Evolutionary conservation across 1,140 invertebrate species (phyloP), one percentile per base, ranked within the genome.

Genomic region (Drosophila nikananu): DNA sequence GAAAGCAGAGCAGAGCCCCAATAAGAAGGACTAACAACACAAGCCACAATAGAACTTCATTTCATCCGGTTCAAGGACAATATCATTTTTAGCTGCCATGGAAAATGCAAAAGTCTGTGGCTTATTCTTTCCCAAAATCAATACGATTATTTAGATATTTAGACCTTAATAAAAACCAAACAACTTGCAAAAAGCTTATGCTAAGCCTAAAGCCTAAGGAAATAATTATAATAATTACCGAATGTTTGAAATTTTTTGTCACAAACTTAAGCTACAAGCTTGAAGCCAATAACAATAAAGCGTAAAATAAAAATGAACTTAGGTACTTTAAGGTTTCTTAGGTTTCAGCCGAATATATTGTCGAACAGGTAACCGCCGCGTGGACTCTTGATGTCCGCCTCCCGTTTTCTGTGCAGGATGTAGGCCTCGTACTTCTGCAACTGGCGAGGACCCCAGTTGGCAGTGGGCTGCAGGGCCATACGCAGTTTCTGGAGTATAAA

Each of bases 371-470:
- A 84, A 2, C 61, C 49, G 6, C 65, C 39, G 2, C 76, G 51
- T 30, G 39, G 51, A 4, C n/a, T 35, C 35, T 80, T 66, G 1
- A 51, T n/a, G 7, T 83, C 80, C 9, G 27, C 12, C n/a, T 49
- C 23, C 4, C 54, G 62, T 10, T 77, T 76, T 1, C 82, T 65
- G 8, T 90, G 72, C 48, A 77, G 23, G 0, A 72, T 51, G 54
- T 93, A 93, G 9, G 86, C 87, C 55, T 92, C 72, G 13, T 65
- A 63, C 15, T 80, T 37, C 17, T 93, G 76, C 0, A 77, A 61
- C 25, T 93, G 82, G 0, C 62, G 61, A 0, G 91, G 91, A 51
- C 91, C 91, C 91, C 91, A 92, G 17, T 80, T 75, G 10, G 64
- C 21, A 0, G 74, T 81, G 32, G 91, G 91, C 23, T 86, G 60